Evolutionary conservation across 2,113 vertebrate genomes (phyloP).

Genomic region (Equus przewalskii): DNA sequence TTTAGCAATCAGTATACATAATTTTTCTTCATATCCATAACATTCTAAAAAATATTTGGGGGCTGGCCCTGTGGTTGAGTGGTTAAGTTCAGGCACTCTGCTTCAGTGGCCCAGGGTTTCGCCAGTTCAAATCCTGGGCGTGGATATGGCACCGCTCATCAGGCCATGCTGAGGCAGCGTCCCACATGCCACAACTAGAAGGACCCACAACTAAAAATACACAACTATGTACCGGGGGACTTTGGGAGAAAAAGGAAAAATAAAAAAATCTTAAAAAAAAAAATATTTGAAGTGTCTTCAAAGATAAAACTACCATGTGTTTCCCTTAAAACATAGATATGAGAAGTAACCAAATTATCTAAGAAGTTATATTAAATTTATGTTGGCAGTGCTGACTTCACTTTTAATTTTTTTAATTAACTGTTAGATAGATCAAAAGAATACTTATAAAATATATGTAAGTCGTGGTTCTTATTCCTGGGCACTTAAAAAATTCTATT

Average conservation of each 20-base stretch:
- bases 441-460: conserved; percentile 31
- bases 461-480: background rate
- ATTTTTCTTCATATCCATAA: background rate
- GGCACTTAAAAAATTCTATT: background rate
- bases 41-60: conserved; percentile 26
- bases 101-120: too few relatives aligned
- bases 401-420: conserved; percentile 49
- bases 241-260: background rate
- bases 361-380: conserved; percentile 1
- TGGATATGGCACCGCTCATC: too few relatives aligned
- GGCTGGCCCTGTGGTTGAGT: too few relatives aligned
- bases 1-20: background rate
- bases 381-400: background rate
- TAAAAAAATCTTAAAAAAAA: background rate
- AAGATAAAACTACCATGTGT: background rate
- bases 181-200: too few relatives aligned
- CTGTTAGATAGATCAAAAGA: background rate
- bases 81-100: too few relatives aligned
- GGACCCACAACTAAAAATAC: too few relatives aligned
- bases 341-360: conserved; percentile 27
- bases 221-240: too few relatives aligned
- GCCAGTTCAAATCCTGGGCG: too few relatives aligned
- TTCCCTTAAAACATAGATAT: background rate
- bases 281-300: conserved; percentile 45
- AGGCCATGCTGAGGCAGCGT: too few relatives aligned